Conservation (phyloP, 2,797 vertebrate genomes). For the Pyrocephalus nanus region DNA sequence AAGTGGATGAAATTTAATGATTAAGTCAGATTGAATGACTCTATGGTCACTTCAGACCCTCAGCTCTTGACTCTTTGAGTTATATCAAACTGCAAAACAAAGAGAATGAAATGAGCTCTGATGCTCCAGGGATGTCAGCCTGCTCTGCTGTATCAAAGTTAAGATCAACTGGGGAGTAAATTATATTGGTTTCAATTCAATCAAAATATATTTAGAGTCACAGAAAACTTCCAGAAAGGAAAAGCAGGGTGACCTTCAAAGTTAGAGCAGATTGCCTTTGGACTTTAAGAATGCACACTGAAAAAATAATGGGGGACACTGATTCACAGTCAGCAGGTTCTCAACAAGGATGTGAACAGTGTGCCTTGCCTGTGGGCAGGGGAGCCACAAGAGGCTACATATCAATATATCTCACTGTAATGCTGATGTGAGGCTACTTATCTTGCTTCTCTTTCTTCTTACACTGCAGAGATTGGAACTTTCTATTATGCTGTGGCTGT, state of each 20-base stretch:
- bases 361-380: not conserved
- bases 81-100: not conserved
- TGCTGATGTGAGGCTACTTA: not conserved
- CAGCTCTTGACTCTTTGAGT: not conserved
- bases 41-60: not conserved
- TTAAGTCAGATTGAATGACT: not conserved
- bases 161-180: not conserved
- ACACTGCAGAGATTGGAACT: slow-evolving; percentile 63
- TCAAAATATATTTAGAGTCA: not conserved
- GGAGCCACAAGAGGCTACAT: not conserved
- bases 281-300: not conserved
- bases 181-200: not conserved
- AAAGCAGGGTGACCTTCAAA: not conserved
- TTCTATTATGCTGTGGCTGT: slow-evolving; percentile 91
- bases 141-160: not conserved
- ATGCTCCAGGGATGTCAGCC: not conserved
- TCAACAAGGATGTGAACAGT: not conserved
- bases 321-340: not conserved
- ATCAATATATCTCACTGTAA: not conserved
- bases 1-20: not conserved
- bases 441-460: not conserved
- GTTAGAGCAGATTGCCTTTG: not conserved
- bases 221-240: not conserved
- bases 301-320: not conserved
- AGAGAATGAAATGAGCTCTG: not conserved